Base-by-base conservation (phyloP, 2,888 invertebrate species). In the Sisyra terminalis region DNA sequence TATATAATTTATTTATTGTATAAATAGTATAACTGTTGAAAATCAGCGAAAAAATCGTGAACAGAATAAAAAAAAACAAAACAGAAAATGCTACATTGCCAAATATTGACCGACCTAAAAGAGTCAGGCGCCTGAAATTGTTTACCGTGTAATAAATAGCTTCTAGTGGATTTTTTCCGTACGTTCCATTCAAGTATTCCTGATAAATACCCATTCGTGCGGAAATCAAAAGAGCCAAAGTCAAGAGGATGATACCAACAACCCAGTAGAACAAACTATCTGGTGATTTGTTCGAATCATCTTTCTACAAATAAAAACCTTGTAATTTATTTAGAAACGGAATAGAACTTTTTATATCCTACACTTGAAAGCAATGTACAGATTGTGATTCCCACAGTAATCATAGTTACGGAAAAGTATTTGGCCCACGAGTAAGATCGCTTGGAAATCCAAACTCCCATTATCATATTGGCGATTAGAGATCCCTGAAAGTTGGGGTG, bases 201-300 rank as follows among this genome's bases (percentile, higher is more conserved):
- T 96, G 96, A 61, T 86, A 92, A 45, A 64, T 63, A 6, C 96
- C 96, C 90, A 96, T 89, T 51, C 88, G 71, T 0, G 97, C 93
- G 0, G 96, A 94, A 44, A 94, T 70, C 52, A 97, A 80, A 42
- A 98, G 65, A 0, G 94, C 93, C 44, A 86, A 70, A 0, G 88
- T 85, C 35, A 98, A 63, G 49, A 97, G 73, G 0, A 68, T 62
- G 40, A 96, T 87, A 3, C 94, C 88, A 46, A 78, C 53, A 46
- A 60, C 45, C 74, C 76, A 71, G 75, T 70, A 74, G 54, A 75
- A 69, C 54, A 71, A 69, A 58, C 70, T 71, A 47, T 69, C 69
- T 5, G 43, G 43, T 2, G 34, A 29, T 11, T 42, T 29, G 35
- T 42, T 17, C 2, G 8, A 13, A 7, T 42, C 14, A 11, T 42